Evolutionary conservation across 2,888 invertebrate genomes (phyloP).

Genomic region (Troides aeacus): DNA sequence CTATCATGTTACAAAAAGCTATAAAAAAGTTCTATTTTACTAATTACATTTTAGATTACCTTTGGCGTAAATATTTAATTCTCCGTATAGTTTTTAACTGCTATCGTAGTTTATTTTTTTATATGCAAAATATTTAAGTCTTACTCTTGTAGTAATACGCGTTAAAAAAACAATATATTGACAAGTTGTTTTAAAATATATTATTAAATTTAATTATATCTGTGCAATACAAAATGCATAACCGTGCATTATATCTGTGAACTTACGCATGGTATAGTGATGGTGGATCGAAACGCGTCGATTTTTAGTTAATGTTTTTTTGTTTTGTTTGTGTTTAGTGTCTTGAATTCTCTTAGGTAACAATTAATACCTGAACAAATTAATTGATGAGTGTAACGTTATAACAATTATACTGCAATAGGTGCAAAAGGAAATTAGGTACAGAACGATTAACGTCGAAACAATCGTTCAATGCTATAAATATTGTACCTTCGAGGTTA

Average conservation of each 20-base stretch:
- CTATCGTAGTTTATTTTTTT: too few relatives aligned
- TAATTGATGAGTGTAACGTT: background rate
- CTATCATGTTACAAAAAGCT: too few relatives aligned
- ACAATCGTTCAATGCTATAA: conserved; percentile 17
- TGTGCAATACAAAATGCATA: background rate
- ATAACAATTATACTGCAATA: background rate
- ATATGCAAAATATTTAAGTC: too few relatives aligned
- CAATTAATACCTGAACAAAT: conserved; percentile 18
- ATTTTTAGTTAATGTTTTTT: conserved; percentile 31
- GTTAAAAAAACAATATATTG: too few relatives aligned
- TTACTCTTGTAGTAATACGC: too few relatives aligned
- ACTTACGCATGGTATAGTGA: conserved; percentile 21
- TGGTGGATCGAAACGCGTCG: conserved; percentile 30
- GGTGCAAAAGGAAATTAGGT: background rate
- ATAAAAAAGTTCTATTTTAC: too few relatives aligned
- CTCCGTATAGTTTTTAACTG: too few relatives aligned
- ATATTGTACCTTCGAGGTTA: conserved; percentile 21
- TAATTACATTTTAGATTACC: too few relatives aligned
- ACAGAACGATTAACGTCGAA: conserved; percentile 2
- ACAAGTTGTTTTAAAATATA: background rate
- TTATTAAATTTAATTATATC: background rate
- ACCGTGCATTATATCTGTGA: conserved; percentile 3
- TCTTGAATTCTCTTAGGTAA: conserved; percentile 28
- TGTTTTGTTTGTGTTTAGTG: conserved; percentile 33
- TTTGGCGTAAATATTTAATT: too few relatives aligned